Evolutionary conservation across 2,888 invertebrate species (phyloP), one percentile per base, ranked within the genome.

Genomic region (Antheraea assamensis): DNA sequence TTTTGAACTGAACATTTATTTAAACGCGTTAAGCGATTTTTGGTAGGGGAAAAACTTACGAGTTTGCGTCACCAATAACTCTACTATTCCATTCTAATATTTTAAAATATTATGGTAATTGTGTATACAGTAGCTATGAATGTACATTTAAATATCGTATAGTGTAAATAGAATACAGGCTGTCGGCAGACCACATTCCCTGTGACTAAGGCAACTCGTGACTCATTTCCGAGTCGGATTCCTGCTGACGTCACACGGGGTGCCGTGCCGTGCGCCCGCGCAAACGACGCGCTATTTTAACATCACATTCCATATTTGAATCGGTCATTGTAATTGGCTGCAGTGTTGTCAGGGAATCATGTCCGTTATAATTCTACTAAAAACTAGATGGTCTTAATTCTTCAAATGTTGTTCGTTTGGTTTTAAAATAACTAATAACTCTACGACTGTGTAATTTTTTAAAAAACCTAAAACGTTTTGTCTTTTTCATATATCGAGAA

Each of bases 191-290:
- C 75, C 75, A 68, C 75, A 73, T 73, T 75, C 87, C 78, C 83
- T 78, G 82, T 84, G 86, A 86, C 75, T 87, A 82, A 86, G 78
- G 72, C 81, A 76, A 76, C 80, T 75, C 78, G 79, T 91, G 91
- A 92, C 80, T 92, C 92, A 92, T 85, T 87, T 92, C 92, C 91
- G 91, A 87, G 75, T 85, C 83, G 85, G 83, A 90, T 90, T 89
- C 90, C 88, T 87, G 82, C 76, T 91, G 91, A 92, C 92, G 91
- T 92, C 91, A 92, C 91, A 92, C 80, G 81, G 92, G 92, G 88
- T 85, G 82, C 55, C 42, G 24, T 24, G 47, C 71, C 21, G 76
- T 80, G 86, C 87, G 88, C 85, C 76, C 79, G 84, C 83, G 87
- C 85, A 81, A 71, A 77, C 74, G 74, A 77, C 72, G 70, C 78